phyloP scores from a whole-genome alignment of 1,140 invertebrate species.

The Drosophila biarmipes region DNA sequence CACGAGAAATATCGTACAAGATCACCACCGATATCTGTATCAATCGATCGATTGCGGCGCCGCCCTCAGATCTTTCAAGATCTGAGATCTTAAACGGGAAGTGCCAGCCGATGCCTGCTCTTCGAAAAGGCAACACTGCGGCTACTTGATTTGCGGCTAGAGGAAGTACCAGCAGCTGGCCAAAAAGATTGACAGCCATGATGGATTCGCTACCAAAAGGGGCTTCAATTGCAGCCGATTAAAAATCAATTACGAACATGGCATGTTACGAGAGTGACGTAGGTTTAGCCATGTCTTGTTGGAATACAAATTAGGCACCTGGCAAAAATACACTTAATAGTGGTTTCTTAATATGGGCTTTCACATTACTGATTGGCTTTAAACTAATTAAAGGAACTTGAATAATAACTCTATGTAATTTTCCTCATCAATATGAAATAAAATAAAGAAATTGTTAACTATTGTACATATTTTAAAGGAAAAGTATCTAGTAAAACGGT shows the following conservation, averaged over 20 bases:
- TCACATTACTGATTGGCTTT: too few species aligned
- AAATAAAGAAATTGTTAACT: too few species aligned
- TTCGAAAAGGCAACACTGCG: conserved; percentile 13
- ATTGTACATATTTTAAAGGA: too few species aligned
- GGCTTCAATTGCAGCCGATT: conserved; percentile 27
- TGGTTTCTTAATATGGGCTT: too few species aligned
- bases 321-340: neutral
- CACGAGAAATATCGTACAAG: conserved; percentile 71
- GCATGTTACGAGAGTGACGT: neutral
- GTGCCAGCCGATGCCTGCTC: conserved; percentile 23
- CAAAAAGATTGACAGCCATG: conserved; percentile 9
- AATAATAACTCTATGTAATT: too few species aligned
- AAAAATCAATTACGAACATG: conserved; percentile 29
- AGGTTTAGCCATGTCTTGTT: neutral
- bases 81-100: conserved; percentile 31
- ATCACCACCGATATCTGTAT: conserved; percentile 41
- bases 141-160: conserved; percentile 14
- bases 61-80: conserved; percentile 41
- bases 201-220: conserved; percentile 11
- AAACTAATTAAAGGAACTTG: too few species aligned
- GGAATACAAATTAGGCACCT: neutral
- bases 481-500: too few species aligned
- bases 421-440: too few species aligned
- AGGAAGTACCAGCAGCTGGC: conserved; percentile 12
- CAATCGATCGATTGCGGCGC: conserved; percentile 45